These are phyloP conservation scores for Morpho helenor DNA, from an alignment of 2,888 invertebrate species.

Conservation along the genomic window DNA sequence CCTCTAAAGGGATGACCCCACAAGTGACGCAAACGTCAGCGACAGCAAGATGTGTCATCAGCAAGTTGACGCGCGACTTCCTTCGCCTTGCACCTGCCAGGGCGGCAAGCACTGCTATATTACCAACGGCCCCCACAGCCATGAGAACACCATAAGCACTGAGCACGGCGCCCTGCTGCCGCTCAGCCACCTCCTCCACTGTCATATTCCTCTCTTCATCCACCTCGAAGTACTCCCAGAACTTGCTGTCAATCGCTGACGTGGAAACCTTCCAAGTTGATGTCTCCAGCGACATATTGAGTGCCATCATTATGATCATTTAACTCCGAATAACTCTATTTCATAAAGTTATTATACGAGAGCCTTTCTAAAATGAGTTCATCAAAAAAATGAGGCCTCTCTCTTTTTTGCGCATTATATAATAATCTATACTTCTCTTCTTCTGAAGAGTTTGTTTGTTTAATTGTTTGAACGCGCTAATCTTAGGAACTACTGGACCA, in stretches of 20 bases:
- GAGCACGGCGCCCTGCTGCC: conserved; percentile 65
- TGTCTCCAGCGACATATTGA: conserved; percentile 3
- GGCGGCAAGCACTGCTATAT: conserved; percentile 84
- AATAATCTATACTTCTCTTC: too few species aligned
- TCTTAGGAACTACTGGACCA: too few species aligned
- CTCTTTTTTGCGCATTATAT: too few species aligned
- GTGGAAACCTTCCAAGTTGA: conserved; percentile 8
- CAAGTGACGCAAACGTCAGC: conserved; percentile 91
- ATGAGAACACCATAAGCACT: conserved; percentile 82
- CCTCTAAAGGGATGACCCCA: conserved; percentile 87
- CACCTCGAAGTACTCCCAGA: conserved; percentile 63
- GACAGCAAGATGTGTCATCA: conserved; percentile 87
- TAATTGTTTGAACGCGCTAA: too few species aligned
- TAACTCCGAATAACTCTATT: too few species aligned
- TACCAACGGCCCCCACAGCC: conserved; percentile 84
- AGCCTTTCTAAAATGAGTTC: too few species aligned
- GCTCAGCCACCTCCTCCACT: conserved; percentile 28
- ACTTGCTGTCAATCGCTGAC: conserved; percentile 40
- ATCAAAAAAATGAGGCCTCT: too few species aligned
- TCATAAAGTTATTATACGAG: too few species aligned
- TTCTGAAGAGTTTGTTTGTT: too few species aligned
- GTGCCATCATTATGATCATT: conserved; percentile 4
- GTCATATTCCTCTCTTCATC: conserved; percentile 23
- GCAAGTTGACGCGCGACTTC: conserved; percentile 86
- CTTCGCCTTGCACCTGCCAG: conserved; percentile 81